These are phyloP conservation scores for Acleris holmiana DNA, from an alignment of 2,888 invertebrate genomes.

Conservation along the genomic window DNA sequence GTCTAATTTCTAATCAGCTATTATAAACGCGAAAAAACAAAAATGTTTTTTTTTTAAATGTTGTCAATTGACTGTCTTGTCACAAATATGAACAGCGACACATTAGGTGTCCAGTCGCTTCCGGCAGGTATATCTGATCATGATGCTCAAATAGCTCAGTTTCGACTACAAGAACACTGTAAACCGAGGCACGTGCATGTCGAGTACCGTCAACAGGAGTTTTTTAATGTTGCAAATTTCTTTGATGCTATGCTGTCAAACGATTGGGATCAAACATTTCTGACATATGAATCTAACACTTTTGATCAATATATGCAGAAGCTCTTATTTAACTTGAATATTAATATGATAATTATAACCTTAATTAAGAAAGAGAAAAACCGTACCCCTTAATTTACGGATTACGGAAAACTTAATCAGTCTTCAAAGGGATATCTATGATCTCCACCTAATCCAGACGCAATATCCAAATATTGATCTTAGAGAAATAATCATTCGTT, in stretches of 20 bases:
- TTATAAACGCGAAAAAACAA: too few relatives aligned
- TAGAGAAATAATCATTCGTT: background rate
- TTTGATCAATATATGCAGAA: conserved; percentile 6
- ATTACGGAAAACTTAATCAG: conserved; percentile 1
- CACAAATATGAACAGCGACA: background rate
- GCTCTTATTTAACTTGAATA: background rate
- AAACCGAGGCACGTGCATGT: background rate
- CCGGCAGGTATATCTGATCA: background rate
- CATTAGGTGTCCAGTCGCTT: background rate
- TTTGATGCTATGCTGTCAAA: conserved; percentile 7
- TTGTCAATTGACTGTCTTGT: too few relatives aligned
- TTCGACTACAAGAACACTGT: background rate
- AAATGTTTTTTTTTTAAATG: too few relatives aligned
- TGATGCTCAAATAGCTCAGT: conserved; percentile 5
- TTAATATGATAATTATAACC: background rate
- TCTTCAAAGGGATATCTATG: conserved; percentile 1
- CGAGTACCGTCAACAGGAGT: background rate
- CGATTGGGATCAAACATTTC: conserved; percentile 2
- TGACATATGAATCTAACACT: background rate
- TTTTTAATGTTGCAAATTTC: background rate
- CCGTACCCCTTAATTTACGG: conserved; percentile 1
- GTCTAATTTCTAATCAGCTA: too few relatives aligned
- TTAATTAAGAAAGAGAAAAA: background rate
- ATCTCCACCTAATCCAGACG: background rate
- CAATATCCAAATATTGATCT: conserved; percentile 12